Percentiles rank a stretch among this genome's conserved stretches.
phyloP scores from a whole-genome alignment of 2,888 invertebrate species.

The Microplitis deprimator region DNA sequence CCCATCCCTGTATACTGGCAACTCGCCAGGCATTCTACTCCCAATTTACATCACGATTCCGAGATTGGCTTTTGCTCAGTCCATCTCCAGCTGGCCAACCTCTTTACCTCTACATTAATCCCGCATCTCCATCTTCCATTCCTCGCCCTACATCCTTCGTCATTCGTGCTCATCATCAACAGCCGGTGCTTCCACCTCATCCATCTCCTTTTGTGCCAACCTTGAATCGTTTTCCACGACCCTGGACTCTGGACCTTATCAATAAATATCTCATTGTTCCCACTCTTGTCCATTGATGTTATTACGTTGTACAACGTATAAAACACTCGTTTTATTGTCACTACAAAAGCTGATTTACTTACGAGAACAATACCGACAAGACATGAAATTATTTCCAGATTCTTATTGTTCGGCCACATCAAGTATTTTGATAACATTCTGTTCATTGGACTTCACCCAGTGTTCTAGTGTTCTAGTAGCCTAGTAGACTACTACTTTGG shows the following conservation, averaged over 20 bases:
- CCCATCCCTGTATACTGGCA: constrained; percentile 13
- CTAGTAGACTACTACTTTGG: neutral
- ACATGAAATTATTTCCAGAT: neutral
- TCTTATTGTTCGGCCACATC: neutral
- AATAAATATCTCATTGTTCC: neutral
- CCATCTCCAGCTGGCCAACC: neutral
- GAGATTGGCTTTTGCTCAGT: constrained; percentile 45
- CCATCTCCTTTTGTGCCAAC: neutral
- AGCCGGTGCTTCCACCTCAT: too few species aligned
- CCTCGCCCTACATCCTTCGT: neutral
- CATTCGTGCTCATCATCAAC: too few species aligned
- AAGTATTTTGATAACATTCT: neutral
- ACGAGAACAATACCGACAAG: neutral
- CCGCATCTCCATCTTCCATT: neutral
- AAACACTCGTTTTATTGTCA: neutral
- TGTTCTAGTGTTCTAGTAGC: neutral
- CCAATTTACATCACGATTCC: constrained; percentile 49
- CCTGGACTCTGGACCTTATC: neutral
- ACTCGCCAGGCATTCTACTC: constrained; percentile 42
- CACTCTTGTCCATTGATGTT: neutral
- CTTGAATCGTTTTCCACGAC: neutral
- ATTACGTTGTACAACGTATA: neutral
- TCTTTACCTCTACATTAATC: constrained; percentile 14
- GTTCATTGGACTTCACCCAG: neutral
- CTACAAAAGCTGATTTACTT: neutral